These are phyloP conservation scores for Papilio dardanus DNA, from an alignment of 1,140 invertebrate species.

Conservation along the genomic window DNA sequence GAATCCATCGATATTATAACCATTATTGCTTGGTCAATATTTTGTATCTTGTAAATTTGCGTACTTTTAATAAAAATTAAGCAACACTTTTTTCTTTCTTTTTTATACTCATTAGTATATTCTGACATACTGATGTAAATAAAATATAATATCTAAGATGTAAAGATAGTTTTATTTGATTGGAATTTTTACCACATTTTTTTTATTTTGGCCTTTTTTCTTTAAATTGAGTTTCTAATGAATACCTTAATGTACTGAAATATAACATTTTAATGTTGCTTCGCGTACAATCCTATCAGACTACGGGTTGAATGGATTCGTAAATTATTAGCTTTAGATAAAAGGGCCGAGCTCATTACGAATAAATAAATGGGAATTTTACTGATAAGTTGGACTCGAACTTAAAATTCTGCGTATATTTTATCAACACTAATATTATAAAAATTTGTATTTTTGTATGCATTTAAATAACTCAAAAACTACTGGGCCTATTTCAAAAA, in stretches of 20 bases:
- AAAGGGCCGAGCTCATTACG: not conserved
- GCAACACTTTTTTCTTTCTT: too few relatives aligned
- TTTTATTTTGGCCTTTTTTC: not conserved
- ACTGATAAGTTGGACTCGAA: not conserved
- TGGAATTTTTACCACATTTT: too few relatives aligned
- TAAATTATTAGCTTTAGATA: not conserved
- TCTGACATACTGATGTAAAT: too few relatives aligned
- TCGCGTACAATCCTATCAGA: too few relatives aligned
- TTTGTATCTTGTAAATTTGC: not conserved
- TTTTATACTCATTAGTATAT: too few relatives aligned
- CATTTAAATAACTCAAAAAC: too few relatives aligned
- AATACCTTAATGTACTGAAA: not conserved
- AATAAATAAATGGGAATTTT: not conserved
- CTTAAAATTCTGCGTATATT: not conserved
- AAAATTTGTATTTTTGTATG: too few relatives aligned
- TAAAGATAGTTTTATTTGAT: too few relatives aligned
- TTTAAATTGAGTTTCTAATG: not conserved
- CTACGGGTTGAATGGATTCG: not conserved
- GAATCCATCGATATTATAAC: not conserved
- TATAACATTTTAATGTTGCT: not conserved
- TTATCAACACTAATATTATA: not conserved
- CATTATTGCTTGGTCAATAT: not conserved
- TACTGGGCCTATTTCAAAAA: too few relatives aligned
- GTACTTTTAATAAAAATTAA: not conserved
- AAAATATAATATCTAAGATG: too few relatives aligned